These are phyloP conservation scores for Eupeodes latifasciatus DNA, from an alignment of 2,888 invertebrate species.

Conservation along the genomic window DNA sequence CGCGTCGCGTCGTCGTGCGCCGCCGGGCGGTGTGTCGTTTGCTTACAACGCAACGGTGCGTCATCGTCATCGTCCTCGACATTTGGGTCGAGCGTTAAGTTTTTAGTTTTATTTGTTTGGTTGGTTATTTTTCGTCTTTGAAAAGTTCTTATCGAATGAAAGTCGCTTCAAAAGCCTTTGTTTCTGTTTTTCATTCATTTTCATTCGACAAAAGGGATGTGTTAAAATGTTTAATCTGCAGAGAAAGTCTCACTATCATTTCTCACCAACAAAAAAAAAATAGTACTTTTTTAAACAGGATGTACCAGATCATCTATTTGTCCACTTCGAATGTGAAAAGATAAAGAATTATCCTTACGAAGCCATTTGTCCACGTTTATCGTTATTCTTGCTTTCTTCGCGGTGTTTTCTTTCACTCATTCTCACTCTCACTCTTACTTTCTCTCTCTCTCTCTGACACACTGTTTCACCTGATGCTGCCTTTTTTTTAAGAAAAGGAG, in stretches of 20 bases:
- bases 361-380: constrained; percentile 58
- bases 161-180: background rate
- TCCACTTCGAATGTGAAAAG: constrained; percentile 54
- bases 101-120: constrained; percentile 1
- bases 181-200: background rate
- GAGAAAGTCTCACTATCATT: constrained; percentile 33
- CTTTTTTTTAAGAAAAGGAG: background rate
- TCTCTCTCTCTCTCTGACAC: background rate
- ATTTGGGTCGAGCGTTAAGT: background rate
- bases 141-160: constrained; percentile 10
- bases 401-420: constrained; percentile 22
- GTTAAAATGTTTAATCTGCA: constrained; percentile 43
- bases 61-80: background rate
- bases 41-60: no score
- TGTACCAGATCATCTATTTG: constrained; percentile 66
- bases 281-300: constrained; percentile 47
- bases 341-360: constrained; percentile 50
- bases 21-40: background rate
- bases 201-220: constrained; percentile 22
- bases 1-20: background rate
- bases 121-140: constrained; percentile 7
- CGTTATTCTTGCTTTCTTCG: background rate
- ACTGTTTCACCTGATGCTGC: background rate
- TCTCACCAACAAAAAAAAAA: background rate
- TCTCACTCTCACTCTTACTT: background rate